Evolutionary conservation across 2,113 vertebrate species (phyloP), one percentile per base, ranked within the genome.

Genomic region (Petaurus breviceps): DNA sequence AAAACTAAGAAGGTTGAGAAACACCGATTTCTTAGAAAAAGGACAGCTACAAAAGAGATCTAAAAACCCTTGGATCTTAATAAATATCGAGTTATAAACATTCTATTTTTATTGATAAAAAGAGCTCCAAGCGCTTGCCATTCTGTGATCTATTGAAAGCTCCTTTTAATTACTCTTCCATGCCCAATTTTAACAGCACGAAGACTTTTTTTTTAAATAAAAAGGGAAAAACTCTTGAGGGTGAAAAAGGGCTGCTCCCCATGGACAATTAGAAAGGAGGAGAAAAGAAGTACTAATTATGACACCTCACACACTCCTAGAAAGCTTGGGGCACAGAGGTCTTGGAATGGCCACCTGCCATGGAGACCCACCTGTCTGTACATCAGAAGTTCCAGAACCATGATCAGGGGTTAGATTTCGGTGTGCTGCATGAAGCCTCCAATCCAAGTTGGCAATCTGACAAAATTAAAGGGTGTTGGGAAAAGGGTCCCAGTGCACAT

Each of bases 11-110:
- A 98, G 98, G 49, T 47, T 96, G 89, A 95, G 96, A 97, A 94
- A 96, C 96, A 98, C 94, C 96, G 94, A 95, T 97, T 97, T 97
- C 96, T 98, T 97, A 94, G 97, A 97, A 98, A 98, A 95, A 92
- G 9, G 92, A 53, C 31, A 95, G 94, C 93, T 98, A 91, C 47
- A 91, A 97, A 96, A 95, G 92, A 96, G 93, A 98, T 98, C 98
- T 97, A 98, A 98, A 98, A 98, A 97, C 25, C 6, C 68, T n/a
- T 97, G 96, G 98, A 98, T 98, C 97, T 98, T 98, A 98, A 98
- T 98, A 99, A 98, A 99, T 98, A 98, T 92, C 96, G 97, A 57
- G 53, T 96, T 98, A 98, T 97, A 97, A 97, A 96, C 25, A 37
- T 94, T 98, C 98, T 98, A 94, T 37, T 68, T 68, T 96, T 97